Evolutionary conservation across 2,888 invertebrate genomes (phyloP).

Genomic region (Euproctis similis): DNA sequence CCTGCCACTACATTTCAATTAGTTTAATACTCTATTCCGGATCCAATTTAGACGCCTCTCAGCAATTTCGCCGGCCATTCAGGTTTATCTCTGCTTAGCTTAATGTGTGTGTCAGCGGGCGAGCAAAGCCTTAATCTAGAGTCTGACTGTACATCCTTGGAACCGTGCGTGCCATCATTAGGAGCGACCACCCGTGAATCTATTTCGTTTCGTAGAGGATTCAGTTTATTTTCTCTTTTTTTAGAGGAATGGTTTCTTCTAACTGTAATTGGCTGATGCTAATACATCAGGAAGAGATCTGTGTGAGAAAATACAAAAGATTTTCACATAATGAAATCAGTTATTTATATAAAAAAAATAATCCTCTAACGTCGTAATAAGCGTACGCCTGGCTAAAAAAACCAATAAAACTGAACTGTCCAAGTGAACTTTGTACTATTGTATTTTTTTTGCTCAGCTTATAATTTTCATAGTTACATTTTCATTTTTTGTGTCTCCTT

Average conservation of each 20-base stretch:
- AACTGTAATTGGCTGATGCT: too few relatives aligned
- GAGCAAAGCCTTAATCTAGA: constrained; percentile 11
- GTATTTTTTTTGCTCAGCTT: too few relatives aligned
- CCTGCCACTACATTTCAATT: neutral
- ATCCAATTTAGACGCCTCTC: constrained; percentile 2
- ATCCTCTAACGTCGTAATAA: too few relatives aligned
- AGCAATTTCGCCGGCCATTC: neutral
- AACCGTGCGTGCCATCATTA: constrained; percentile 36
- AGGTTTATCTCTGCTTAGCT: neutral
- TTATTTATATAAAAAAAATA: too few relatives aligned
- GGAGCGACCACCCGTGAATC: constrained; percentile 51
- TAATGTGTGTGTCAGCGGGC: constrained; percentile 1
- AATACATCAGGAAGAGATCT: too few relatives aligned
- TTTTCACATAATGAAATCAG: too few relatives aligned
- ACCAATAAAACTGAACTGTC: too few relatives aligned
- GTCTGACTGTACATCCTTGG: constrained; percentile 18
- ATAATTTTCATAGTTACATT: too few relatives aligned
- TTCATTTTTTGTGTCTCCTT: too few relatives aligned
- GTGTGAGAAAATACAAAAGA: too few relatives aligned
- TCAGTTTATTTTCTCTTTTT: neutral
- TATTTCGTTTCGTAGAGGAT: constrained; percentile 28
- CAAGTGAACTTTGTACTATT: too few relatives aligned
- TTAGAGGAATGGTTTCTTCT: neutral
- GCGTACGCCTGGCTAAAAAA: too few relatives aligned
- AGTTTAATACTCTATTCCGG: neutral